A percentile compares a stretch with the other conserved stretches of the same genome.
phyloP scores from a whole-genome alignment of 2,113 vertebrate genomes.

The Pycnonotus jocosus region DNA sequence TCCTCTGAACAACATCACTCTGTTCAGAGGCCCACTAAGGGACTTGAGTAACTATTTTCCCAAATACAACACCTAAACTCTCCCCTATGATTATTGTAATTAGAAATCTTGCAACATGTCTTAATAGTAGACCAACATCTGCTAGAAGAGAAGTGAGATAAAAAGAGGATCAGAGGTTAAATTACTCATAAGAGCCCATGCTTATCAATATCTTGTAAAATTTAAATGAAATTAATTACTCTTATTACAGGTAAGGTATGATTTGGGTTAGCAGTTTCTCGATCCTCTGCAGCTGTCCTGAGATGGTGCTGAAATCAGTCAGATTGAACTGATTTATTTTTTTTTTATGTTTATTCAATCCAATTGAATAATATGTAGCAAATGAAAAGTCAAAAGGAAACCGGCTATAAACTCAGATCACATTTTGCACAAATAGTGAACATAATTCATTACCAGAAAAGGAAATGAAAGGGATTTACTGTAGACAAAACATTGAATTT shows the following conservation, averaged over 20 bases:
- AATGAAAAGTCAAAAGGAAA: neutral
- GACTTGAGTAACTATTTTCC: neutral
- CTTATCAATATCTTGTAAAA: accelerated
- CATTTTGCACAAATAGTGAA: neutral
- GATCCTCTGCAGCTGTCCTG: neutral
- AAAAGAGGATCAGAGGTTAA: neutral
- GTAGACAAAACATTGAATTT: neutral
- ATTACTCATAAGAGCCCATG: neutral
- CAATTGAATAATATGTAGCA: neutral
- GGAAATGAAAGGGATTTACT: neutral
- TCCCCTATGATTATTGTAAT: neutral
- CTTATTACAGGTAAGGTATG: neutral
- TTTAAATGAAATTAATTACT: neutral
- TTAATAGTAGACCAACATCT: accelerated
- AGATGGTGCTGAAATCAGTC: neutral
- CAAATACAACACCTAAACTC: neutral
- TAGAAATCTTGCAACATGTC: neutral
- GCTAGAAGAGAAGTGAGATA: neutral
- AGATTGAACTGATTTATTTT: too few species aligned
- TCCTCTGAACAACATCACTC: neutral
- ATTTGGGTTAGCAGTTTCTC: neutral
- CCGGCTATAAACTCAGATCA: neutral
- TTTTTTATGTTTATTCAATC: neutral
- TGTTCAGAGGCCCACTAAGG: accelerated
- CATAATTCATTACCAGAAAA: neutral